Evolutionary conservation across 2,888 invertebrate species (phyloP).

Genomic region (Epistrophe grossulariae): DNA sequence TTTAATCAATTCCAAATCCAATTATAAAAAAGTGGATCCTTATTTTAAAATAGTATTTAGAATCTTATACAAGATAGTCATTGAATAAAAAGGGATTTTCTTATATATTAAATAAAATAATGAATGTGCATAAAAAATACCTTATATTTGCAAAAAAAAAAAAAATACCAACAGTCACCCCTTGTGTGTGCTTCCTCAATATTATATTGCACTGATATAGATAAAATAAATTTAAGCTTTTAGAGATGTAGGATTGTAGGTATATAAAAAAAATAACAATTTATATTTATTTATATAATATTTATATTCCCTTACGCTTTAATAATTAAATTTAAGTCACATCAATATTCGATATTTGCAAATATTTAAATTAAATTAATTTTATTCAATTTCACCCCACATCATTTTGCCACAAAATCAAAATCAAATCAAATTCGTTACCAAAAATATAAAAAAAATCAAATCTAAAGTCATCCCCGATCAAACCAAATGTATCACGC

Average conservation of each 20-base stretch:
- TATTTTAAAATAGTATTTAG: too few relatives aligned
- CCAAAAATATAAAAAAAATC: constrained; percentile 43
- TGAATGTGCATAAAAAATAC: too few relatives aligned
- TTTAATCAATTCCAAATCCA: too few relatives aligned
- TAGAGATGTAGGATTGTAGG: background rate
- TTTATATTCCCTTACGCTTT: constrained; percentile 15
- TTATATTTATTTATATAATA: background rate
- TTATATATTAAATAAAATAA: too few relatives aligned
- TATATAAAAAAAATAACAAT: background rate
- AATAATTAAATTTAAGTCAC: constrained; percentile 40
- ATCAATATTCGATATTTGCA: constrained; percentile 35
- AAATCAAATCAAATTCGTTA: constrained; percentile 65
- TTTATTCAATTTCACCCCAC: constrained; percentile 72
- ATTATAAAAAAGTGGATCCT: too few relatives aligned
- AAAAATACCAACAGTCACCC: background rate
- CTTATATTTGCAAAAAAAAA: too few relatives aligned
- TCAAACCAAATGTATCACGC: constrained; percentile 97
- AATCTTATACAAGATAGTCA: too few relatives aligned
- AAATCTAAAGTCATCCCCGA: constrained; percentile 80
- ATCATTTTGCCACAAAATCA: constrained; percentile 74
- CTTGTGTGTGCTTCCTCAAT: background rate
- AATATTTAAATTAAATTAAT: constrained; percentile 67
- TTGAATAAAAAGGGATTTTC: too few relatives aligned
- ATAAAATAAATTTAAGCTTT: background rate
- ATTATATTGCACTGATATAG: constrained; percentile 19